Evolutionary conservation across 1,140 invertebrate genomes (phyloP), one percentile per base, ranked within the genome.

Genomic region (Globodera ellingtonae): DNA sequence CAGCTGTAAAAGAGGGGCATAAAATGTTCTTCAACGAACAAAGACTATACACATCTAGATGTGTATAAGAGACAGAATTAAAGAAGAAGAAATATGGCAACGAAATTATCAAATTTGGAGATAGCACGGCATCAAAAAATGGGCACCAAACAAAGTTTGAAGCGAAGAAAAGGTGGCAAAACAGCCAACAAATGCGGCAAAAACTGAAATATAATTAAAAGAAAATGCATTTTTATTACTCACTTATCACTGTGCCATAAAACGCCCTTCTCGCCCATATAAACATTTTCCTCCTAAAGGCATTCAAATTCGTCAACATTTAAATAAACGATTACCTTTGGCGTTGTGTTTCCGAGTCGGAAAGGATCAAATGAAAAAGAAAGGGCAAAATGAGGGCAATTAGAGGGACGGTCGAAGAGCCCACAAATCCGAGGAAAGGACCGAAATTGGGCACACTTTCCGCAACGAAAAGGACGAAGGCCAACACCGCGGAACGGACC

Each of bases 391-490:
- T 35, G 62, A 77, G 8, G 10, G 69, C n/a, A 77, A 67, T 10
- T 18, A 77, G 44, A 46, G 75, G 47, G 62, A 77, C 59, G 75
- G 48, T 15, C 8, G 75, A 65, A 59, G 56, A 13, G 75, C 75
- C 69, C 59, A 77, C 65, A 35, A 77, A 47, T 59, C 62, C 69
- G 75, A 77, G 62, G 10, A 66, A 21, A 70, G 69, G 59, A 59
- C 65, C 65, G 48, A 77, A 96, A 81, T 93, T 91, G 0, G 95
- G 95, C 0, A 97, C 92, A 6, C 93, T 92, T 90, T 95, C 94
- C 0, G 93, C 94, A 7, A 96, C 90, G 21, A 94, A 92, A 3
- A 95, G 92, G 0, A 93, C 93, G 1, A 93, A 82, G 0, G 92
- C 91, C 15, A 95, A 91, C 4, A 96, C 90, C 0, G 91, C 88